Base-by-base conservation (phyloP, 2,113 vertebrate genomes). In the Excalfactoria chinensis region DNA sequence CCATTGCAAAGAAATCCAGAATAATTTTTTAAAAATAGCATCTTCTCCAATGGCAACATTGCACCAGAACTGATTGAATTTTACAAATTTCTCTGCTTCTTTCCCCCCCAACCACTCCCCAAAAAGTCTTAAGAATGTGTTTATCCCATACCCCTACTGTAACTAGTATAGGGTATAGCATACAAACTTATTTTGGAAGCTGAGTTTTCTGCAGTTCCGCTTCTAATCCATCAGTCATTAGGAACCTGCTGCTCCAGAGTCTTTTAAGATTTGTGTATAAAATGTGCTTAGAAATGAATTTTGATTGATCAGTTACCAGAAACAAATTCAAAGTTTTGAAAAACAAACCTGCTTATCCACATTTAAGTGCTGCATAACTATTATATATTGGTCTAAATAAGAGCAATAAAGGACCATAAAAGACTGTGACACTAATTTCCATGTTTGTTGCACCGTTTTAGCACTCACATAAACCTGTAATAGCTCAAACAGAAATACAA, bases 401-500 rank as follows among this genome's bases (percentile, higher is more conserved):
- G 76, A 94, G 78, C 43, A 26, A 88, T 95, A 96, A 96, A 96
- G 76, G 94, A 90, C 73, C 59, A 74, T 91, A 73, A 62, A 94
- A 95, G 46, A 81, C 3, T 49, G 43, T 90, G 87, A 95, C 82
- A 84, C 70, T 96, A 90, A 97, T 97, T 96, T 96, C 85, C 86
- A 86, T 84, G 80, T 96, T 94, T 94, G 91, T 89, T 69, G 84
- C 86, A 94, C 72, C n/a, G 23, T 95, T 97, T 98, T 97, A 98
- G 73, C 86, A 73, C 82, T 73, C 58, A 89, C 94, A 91, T 98
- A 97, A 97, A 97, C 82, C 91, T 96, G 91, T 84, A 97, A 93
- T 13, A 66, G 60, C 58, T 96, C 92, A 91, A 96, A 95, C 82
- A 97, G 96, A 98, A 97, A 97, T 97, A 96, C 46, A 93, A 63